Base-by-base conservation (phyloP, 92 coral and sea anemone species). In the Chrysogorgia sp. region DNA sequence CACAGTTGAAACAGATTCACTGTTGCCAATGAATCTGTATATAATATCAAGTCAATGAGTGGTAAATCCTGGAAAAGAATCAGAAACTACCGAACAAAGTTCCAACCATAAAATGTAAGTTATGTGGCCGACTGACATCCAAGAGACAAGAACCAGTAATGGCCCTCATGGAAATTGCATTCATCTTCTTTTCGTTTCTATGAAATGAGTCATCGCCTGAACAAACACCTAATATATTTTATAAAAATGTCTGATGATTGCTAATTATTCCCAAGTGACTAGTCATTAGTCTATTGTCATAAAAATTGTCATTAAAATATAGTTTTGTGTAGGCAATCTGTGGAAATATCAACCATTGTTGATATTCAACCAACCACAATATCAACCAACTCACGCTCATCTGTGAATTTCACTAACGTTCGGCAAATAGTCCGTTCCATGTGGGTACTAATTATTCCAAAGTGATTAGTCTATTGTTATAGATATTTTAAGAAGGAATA, bases 91-190 rank as follows among this genome's bases (percentile, higher is more conserved):
- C 52, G 40, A 40, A 65, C 29, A 67, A 76, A 63, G 10, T 40
- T 21, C 75, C 83, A 26, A 34, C 62, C 77, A 43, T 83, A 21
- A 75, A 83, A 63, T 76, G 87, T 66, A 75, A 67, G 57, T 75
- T 32, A 14, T 83, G 82, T 72, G 86, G 86, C 68, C 34, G 76
- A 68, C 58, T 28, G n/a, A 81, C 85, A 81, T 50, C 85, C 85
- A 81, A 57, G 74, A 40, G 56, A 81, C 71, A 81, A 81, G 53
- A 70, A 70, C 41, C 80, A 32, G 6, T 82, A n/a, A n/a, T n/a
- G n/a, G n/a, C n/a, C n/a, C n/a, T n/a, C n/a, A n/a, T n/a, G n/a
- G n/a, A n/a, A n/a, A n/a, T n/a, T n/a, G n/a, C n/a, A n/a, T n/a
- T n/a, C n/a, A n/a, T n/a, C n/a, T n/a, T n/a, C n/a, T n/a, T n/a